Conservation (phyloP, 2,113 vertebrate genomes). For the Megaleporinus macrocephalus region DNA sequence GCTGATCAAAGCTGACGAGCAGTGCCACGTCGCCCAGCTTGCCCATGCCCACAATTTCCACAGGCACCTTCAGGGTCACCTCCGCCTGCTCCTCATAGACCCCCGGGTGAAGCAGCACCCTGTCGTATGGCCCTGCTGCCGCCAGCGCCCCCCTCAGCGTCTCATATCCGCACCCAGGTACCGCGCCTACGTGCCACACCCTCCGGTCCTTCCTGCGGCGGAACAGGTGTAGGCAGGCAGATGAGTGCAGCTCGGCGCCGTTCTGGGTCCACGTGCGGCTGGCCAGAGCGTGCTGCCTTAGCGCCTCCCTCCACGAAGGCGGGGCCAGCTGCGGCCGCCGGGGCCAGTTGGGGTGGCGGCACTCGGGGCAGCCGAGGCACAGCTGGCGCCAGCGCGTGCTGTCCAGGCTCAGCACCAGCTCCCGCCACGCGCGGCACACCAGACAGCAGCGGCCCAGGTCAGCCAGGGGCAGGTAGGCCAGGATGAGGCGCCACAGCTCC, state of each 20-base stretch:
- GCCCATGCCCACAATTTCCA: constrained; percentile 85
- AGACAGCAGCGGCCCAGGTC: constrained; percentile 88
- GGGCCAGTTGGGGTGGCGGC: constrained; percentile 90
- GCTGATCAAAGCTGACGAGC: constrained; percentile 87
- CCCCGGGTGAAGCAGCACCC: constrained; percentile 81
- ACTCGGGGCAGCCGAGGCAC: constrained; percentile 82
- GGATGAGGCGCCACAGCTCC: constrained; percentile 87
- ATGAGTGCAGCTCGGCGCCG: constrained; percentile 78
- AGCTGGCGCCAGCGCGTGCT: constrained; percentile 90
- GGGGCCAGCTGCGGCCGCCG: constrained; percentile 82
- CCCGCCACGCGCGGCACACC: constrained; percentile 85
- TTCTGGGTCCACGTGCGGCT: constrained; percentile 86
- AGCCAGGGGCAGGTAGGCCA: constrained; percentile 83
- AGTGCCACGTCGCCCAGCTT: constrained; percentile 82
- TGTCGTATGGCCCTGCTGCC: constrained; percentile 79
- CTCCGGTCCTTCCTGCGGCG: constrained; percentile 80
- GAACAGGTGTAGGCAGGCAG: constrained; percentile 84
- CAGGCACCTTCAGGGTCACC: constrained; percentile 83
- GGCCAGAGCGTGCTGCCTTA: constrained; percentile 84
- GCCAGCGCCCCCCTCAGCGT: constrained; percentile 82
- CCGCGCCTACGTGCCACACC: constrained; percentile 73
- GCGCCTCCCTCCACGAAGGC: constrained; percentile 83
- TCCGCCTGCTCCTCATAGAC: constrained; percentile 87
- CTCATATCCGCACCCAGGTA: constrained; percentile 77
- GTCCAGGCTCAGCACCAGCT: constrained; percentile 88